phyloP scores from a whole-genome alignment of 2,888 invertebrate genomes.

The Entomobrya proxima region DNA sequence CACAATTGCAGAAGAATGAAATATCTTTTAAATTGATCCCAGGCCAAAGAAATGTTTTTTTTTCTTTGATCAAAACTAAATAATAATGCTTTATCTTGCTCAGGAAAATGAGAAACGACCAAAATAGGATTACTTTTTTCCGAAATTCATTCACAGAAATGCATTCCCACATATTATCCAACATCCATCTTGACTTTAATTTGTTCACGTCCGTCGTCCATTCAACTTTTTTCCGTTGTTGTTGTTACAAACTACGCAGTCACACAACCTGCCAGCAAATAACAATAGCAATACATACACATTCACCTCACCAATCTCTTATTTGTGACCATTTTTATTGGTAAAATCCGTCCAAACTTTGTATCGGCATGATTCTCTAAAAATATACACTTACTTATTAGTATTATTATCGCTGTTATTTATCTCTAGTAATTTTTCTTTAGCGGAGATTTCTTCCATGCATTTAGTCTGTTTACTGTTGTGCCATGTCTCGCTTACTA shows the following conservation, averaged over 20 bases:
- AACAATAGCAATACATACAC: neutral
- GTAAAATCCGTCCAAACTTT: constrained; percentile 8
- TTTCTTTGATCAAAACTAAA: no score
- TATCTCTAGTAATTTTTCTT: constrained; percentile 10
- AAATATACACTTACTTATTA: neutral
- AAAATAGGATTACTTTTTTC: constrained; percentile 8
- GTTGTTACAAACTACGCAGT: no score
- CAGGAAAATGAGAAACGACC: neutral
- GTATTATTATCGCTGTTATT: constrained; percentile 1
- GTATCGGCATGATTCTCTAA: constrained; percentile 24
- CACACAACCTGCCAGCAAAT: constrained; percentile 3
- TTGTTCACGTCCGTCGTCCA: neutral
- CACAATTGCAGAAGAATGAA: no score
- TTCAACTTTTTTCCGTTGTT: neutral
- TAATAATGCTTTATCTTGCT: no score
- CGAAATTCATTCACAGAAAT: neutral
- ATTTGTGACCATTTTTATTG: constrained; percentile 4
- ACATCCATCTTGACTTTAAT: neutral
- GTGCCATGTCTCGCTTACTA: no score
- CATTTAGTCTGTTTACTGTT: neutral
- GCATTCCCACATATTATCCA: neutral
- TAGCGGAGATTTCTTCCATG: neutral
- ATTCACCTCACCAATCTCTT: neutral
- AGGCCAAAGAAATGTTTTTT: neutral
- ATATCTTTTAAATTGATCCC: no score